phyloP scores from a whole-genome alignment of 2,888 invertebrate genomes.

The Caenorhabditis sp. region DNA sequence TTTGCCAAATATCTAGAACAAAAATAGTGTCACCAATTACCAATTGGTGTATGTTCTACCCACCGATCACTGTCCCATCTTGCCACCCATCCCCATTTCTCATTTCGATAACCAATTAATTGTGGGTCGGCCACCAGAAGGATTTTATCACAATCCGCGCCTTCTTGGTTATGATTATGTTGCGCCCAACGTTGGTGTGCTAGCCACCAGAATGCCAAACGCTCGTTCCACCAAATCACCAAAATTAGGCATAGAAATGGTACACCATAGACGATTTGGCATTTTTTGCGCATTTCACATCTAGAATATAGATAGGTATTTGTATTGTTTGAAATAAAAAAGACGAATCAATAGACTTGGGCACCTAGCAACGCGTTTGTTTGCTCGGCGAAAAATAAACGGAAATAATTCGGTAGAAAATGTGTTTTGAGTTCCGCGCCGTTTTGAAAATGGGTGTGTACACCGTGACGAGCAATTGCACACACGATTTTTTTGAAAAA shows the following conservation, averaged over 20 bases:
- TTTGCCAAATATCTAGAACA: constrained; percentile 77
- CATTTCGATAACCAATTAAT: constrained; percentile 84
- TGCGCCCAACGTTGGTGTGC: constrained; percentile 16
- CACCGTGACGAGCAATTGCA: no score
- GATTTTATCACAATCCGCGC: constrained; percentile 43
- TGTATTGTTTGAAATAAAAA: no score
- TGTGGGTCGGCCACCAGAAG: constrained; percentile 84
- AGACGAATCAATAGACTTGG: neutral
- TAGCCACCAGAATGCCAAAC: constrained; percentile 34
- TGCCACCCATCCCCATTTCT: constrained; percentile 79
- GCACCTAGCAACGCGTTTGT: neutral
- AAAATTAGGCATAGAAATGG: constrained; percentile 1
- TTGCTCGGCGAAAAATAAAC: no score
- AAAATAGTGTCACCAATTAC: no score
- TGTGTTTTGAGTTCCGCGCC: no score
- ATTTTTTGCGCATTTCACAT: constrained; percentile 3
- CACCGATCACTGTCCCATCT: constrained; percentile 90
- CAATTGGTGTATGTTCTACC: no score
- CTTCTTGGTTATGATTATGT: constrained; percentile 19
- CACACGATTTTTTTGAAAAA: no score
- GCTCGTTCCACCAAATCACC: constrained; percentile 45
- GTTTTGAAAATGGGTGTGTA: no score
- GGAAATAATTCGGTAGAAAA: no score
- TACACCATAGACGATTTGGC: constrained; percentile 20
- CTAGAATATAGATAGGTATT: neutral